Evolutionary conservation across 1,140 invertebrate genomes (phyloP), one percentile per base, ranked within the genome.

Genomic region (Atta texana): DNA sequence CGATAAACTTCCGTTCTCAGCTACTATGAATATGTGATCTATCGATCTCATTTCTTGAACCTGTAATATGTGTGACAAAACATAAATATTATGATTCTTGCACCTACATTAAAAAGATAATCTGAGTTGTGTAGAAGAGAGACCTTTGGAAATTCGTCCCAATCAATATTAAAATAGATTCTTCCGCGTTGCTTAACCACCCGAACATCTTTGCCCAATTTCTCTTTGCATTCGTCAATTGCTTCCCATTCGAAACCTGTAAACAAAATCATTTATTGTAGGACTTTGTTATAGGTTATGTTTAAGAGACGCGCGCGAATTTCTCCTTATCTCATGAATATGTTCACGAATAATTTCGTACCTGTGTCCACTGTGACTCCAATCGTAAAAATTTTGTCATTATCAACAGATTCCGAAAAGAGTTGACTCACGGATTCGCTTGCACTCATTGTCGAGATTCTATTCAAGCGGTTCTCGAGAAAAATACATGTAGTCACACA

Each of bases 161-260:
- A 53, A 28, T 91, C 71, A 31, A 96, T 88, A 80, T 95, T 94
- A 85, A 96, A 95, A 63, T 94, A 95, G n/a, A 97, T 94, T 87
- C 94, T 94, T 28, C 96, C 96, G 72, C 95, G 93, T 68, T 93
- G 89, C 39, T 93, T 91, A 53, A 93, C 87, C 14, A 92, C 69
- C 14, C 78, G 63, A 31, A 92, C 86, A 77, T 91, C 87, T 80
- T 92, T 87, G 18, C 92, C 87, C 81, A 96, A 93, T 89, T 95
- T 96, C 92, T 96, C 95, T 86, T 88, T 92, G 75, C 95, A 96
- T 92, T 97, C 96, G 55, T 96, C 96, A 10, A 93, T 90, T 5
- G 96, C 96, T 59, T 95, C 90, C 88, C 89, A 89, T 91, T 97
- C 96, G 87, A 96, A 96, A 51, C 96, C 96, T 87, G 51, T 68